Base-by-base conservation (phyloP, 2,113 vertebrate species). In the Eurypyga helias region DNA sequence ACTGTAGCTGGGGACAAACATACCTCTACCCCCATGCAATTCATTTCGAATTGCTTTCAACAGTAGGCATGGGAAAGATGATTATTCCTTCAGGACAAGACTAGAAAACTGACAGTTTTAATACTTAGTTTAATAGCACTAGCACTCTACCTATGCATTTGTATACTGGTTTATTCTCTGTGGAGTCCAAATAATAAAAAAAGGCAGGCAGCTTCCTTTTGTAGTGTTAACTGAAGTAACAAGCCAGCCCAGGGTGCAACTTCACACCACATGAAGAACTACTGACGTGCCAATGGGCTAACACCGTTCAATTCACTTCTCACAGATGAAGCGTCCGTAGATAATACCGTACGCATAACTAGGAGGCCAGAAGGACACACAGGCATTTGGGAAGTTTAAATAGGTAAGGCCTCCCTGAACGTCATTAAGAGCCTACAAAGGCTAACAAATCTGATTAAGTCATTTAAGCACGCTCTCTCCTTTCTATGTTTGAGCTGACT, bases 361-460 rank as follows among this genome's bases (percentile, higher is more conserved):
- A 10, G 1, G 1, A 71, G 55, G 48, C 34, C 87, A 69, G 31
- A 69, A 82, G 26, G 83, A 55, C 51, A 84, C 36, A 66, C 8
- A 17, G 4, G 29, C 31, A 66, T 57, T 76, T 70, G 72, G 54
- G 26, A 83, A 82, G 28, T 93, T 95, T 78, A 95, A 95, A 79
- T 5, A 94, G 51, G 76, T 45, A 80, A 84, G 70, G 66, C 34
- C 70, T 89, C 78, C 33, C 41, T 64, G 26, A 84, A 82, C 29
- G 70, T 41, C 34, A 58, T 23, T 64, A 89, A 43, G 67, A 66
- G 55, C 54, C 61, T 49, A 67, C 33, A 70, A 89, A 65, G 49
- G 66, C 78, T 79, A 92, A 89, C 43, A 95, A 95, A 96, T 91
- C 91, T 92, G 65, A 96, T 94, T 83, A 95, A 83, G 52, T 64